Percentiles rank a stretch among this genome's conserved stretches.
Conservation (phyloP, 2,888 invertebrate genomes). For the Dynastes tityus region DNA sequence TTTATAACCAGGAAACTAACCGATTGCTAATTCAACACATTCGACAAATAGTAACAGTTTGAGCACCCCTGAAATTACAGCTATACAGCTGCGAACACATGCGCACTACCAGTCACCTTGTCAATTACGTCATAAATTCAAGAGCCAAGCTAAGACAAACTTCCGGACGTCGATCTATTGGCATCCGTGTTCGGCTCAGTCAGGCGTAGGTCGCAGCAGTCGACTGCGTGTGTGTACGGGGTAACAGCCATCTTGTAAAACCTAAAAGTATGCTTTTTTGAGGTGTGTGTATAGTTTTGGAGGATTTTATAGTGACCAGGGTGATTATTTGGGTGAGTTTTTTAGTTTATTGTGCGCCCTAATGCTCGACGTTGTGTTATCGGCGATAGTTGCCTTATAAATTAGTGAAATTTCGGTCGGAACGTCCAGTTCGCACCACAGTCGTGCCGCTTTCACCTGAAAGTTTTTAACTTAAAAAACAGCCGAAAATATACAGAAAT, state of each 20-base stretch:
- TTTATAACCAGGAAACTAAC: slow-evolving; percentile 20
- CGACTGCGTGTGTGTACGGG: slow-evolving; percentile 67
- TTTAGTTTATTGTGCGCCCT: slow-evolving; percentile 47
- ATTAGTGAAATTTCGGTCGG: slow-evolving; percentile 49
- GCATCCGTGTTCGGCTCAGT: slow-evolving; percentile 53
- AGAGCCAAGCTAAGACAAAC: slow-evolving; percentile 61
- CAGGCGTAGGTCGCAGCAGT: slow-evolving; percentile 62
- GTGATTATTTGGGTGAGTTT: slow-evolving; percentile 69
- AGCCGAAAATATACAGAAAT: slow-evolving; percentile 40
- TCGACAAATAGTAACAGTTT: slow-evolving; percentile 57
- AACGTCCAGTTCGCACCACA: slow-evolving; percentile 41
- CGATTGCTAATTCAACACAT: slow-evolving; percentile 33
- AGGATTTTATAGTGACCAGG: slow-evolving; percentile 66
- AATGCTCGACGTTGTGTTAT: slow-evolving; percentile 37
- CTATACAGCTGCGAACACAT: slow-evolving; percentile 54
- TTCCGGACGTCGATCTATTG: slow-evolving; percentile 51
- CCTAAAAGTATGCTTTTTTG: slow-evolving; percentile 71
- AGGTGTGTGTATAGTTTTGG: slow-evolving; percentile 70
- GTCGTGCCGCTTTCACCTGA: slow-evolving; percentile 52
- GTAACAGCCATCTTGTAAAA: slow-evolving; percentile 71
- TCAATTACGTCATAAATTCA: slow-evolving; percentile 66
- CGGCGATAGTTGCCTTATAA: slow-evolving; percentile 39
- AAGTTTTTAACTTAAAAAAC: slow-evolving; percentile 48
- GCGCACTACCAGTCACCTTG: slow-evolving; percentile 65
- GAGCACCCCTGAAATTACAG: slow-evolving; percentile 59